Base-by-base conservation (phyloP, 2,797 vertebrate species). In the Ispidina lecontei region DNA sequence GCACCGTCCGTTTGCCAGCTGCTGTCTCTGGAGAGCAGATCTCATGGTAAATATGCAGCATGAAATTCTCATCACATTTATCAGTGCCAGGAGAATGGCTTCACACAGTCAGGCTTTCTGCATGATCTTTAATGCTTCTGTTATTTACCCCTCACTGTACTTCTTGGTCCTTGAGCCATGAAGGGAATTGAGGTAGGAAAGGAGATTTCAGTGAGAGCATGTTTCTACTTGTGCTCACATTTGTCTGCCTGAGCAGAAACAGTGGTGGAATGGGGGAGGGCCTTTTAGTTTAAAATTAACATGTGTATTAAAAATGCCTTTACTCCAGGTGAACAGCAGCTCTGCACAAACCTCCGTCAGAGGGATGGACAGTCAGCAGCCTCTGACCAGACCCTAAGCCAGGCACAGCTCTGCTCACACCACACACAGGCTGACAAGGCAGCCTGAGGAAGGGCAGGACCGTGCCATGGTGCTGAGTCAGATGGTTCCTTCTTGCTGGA, bases 321-420 rank as follows among this genome's bases (percentile, higher is more conserved):
- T 52, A 14, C 4, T 10, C 29, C 12, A 46, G 37, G 2, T 9
- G 29, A 31, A 14, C 25, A 60, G 62, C 67, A 82, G 46, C 31
- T 29, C 37, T 3, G 25, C 8, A 12, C 59, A 37, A 4, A 47
- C 12, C 43, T 51, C 0, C 0, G 0, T 26, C 20, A 4, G 39
- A 59, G 28, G 14, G 10, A 28, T 14, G n/a, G 39, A 10, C 4
- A 4, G 23, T 25, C 51, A 28, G 67, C 51, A 82, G 26, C 41
- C 43, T 15, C 71, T 47, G 52, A 21, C 12, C 37, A 43, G 63
- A 29, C 0, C 1, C 5, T 7, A 4, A 72, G 35, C 19, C 26
- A 15, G 19, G 41, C 2, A 3, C 19, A 10, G 25, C 21, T 52
- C 33, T 58, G 43, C 55, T 44, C 5, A 3, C 31, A 22, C 4